A percentile compares a stretch with the other conserved stretches of the same genome.
phyloP scores from a whole-genome alignment of 1,140 invertebrate genomes.

The Procambarus clarkii region DNA sequence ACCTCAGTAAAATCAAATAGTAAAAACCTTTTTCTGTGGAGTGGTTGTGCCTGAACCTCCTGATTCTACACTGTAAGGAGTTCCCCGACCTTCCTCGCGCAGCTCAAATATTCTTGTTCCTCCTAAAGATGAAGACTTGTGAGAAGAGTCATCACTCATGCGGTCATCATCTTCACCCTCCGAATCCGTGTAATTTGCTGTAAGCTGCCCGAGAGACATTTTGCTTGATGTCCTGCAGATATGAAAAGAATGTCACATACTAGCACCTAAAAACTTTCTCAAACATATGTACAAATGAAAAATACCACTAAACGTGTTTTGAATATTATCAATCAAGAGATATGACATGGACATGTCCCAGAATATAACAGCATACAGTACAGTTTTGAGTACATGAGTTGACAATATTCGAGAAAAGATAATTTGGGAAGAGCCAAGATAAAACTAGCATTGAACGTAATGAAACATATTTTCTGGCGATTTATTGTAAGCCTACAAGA shows the following conservation, averaged over 20 bases:
- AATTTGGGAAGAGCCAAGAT: too few species aligned
- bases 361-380: background rate
- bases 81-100: constrained; percentile 48
- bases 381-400: background rate
- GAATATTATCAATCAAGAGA: background rate
- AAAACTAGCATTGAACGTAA: too few species aligned
- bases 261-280: background rate
- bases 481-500: too few species aligned
- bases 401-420: background rate
- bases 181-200: constrained; percentile 66
- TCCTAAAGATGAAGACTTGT: constrained; percentile 34
- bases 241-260: background rate
- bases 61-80: constrained; percentile 38
- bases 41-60: constrained; percentile 39
- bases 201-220: constrained; percentile 57
- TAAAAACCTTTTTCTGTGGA: constrained; percentile 49
- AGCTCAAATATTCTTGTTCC: constrained; percentile 41
- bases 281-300: background rate
- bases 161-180: constrained; percentile 73
- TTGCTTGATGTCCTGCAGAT: background rate
- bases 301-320: background rate
- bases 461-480: too few species aligned
- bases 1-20: too few species aligned
- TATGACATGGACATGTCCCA: background rate
- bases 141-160: constrained; percentile 59